These are phyloP conservation scores for Todiramphus saurophagus DNA, from an alignment of 2,113 vertebrate species.

Conservation along the genomic window DNA sequence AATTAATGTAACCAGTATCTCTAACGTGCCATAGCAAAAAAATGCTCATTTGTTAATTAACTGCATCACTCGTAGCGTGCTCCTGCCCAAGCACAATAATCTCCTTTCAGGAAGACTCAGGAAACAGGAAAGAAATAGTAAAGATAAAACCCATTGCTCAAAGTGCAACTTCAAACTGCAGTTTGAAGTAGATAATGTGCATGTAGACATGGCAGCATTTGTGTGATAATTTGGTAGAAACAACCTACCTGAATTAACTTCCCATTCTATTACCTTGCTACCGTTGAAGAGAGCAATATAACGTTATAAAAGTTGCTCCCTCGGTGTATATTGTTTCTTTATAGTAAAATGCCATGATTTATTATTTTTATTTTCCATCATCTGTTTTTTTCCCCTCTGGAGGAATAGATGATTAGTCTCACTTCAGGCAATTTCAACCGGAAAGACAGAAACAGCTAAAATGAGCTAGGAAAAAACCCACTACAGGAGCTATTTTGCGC, in stretches of 20 bases:
- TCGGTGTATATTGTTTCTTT: background rate
- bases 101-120: background rate
- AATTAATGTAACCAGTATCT: background rate
- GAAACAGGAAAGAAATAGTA: background rate
- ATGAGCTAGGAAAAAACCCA: background rate
- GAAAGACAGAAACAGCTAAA: conserved; percentile 6
- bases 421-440: background rate
- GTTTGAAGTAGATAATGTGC: background rate
- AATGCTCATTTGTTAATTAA: background rate
- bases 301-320: background rate
- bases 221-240: background rate
- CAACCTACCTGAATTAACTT: background rate
- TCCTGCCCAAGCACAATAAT: background rate
- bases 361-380: background rate
- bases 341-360: conserved; percentile 18
- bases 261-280: background rate
- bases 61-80: background rate
- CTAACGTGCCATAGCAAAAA: background rate
- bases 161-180: background rate
- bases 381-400: background rate
- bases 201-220: background rate
- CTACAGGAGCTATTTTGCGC: conserved; percentile 22
- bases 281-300: background rate
- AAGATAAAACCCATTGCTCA: background rate
- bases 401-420: conserved; percentile 19